Conservation (phyloP, 1,140 invertebrate species). For the Steinernema feltiae region DNA sequence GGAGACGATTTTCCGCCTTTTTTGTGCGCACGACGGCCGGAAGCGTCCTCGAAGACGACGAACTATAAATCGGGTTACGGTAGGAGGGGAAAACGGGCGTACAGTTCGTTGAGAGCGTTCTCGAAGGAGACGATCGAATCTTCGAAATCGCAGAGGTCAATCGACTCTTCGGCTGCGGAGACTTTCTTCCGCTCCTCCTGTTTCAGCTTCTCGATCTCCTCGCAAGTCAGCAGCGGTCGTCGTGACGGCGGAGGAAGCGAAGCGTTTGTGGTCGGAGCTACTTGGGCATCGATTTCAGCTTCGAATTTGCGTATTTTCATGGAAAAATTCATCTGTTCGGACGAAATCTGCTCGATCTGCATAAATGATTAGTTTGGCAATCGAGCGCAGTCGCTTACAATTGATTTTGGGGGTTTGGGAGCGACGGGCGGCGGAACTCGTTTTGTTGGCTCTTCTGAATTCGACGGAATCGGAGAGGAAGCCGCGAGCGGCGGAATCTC, state of each 20-base stretch:
- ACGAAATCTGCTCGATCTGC: not conserved
- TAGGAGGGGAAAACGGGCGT: not conserved
- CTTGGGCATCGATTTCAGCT: not conserved
- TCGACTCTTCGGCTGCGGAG: not conserved
- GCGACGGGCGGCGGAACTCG: not conserved
- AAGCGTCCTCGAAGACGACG: not conserved
- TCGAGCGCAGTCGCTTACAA: not conserved
- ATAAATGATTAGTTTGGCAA: not conserved
- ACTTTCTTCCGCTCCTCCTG: conserved; percentile 3
- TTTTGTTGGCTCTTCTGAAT: not conserved
- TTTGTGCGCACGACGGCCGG: not conserved
- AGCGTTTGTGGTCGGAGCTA: not conserved
- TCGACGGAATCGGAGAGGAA: not conserved
- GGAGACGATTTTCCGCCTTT: not conserved
- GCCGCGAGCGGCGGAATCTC: not conserved
- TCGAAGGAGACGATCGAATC: not conserved
- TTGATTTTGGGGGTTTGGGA: not conserved
- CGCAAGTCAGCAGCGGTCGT: not conserved
- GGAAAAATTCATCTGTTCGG: not conserved
- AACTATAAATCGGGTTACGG: not conserved
- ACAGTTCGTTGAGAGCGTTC: not conserved
- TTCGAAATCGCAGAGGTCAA: not conserved
- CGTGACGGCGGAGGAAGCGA: not conserved
- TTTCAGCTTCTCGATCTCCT: not conserved
- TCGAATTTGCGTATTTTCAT: not conserved